Conservation (phyloP, 2,113 vertebrate species). For the Neopipo cinnamomea region DNA sequence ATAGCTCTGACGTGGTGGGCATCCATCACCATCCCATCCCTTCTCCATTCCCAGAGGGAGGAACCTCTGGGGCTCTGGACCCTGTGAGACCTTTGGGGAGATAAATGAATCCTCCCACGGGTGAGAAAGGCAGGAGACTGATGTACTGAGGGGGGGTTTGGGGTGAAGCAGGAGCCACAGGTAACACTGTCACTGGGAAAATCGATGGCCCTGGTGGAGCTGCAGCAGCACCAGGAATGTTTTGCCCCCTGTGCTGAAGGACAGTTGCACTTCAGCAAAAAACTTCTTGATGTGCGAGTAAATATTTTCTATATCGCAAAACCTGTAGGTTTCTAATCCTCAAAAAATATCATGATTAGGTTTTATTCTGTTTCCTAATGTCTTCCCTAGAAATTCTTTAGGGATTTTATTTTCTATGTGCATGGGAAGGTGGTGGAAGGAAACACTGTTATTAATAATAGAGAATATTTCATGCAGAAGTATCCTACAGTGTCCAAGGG, state of each 20-base stretch:
- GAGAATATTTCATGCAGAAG: neutral
- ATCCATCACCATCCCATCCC: neutral
- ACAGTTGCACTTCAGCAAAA: neutral
- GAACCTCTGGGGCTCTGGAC: neutral
- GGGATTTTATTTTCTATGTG: neutral
- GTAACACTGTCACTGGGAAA: neutral
- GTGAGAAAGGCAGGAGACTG: neutral
- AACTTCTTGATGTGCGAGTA: no score
- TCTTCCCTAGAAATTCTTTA: neutral
- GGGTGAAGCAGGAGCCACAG: neutral
- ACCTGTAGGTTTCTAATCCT: neutral
- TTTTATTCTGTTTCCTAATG: neutral
- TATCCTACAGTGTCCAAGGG: neutral
- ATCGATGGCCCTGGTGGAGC: fast-evolving
- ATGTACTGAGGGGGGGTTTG: fast-evolving
- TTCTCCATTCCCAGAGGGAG: neutral
- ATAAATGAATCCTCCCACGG: neutral
- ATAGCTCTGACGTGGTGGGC: neutral
- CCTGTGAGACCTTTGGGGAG: neutral
- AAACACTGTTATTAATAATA: neutral
- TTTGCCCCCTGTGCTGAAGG: neutral
- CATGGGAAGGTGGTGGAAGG: neutral
- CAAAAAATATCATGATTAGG: neutral
- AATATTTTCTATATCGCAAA: neutral
- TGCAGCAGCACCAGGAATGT: neutral